These are phyloP conservation scores for Meteorus colon DNA, from an alignment of 2,888 invertebrate genomes.

Conservation along the genomic window DNA sequence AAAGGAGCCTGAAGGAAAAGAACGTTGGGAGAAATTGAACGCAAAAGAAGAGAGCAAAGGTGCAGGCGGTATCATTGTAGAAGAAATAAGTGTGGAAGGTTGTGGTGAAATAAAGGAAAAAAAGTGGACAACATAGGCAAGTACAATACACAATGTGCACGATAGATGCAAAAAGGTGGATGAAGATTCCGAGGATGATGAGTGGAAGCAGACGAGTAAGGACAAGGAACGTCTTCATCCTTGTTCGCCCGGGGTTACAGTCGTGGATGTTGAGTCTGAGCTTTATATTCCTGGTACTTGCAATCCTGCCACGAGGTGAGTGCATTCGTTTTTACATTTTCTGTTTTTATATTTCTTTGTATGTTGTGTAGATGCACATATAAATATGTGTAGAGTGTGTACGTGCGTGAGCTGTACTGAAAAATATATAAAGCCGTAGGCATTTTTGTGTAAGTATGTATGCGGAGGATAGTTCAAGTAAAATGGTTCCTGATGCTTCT, in stretches of 20 bases:
- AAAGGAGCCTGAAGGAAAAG: not conserved
- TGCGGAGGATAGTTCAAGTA: not conserved
- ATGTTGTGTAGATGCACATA: not conserved
- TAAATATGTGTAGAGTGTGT: not conserved
- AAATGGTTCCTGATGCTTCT: not conserved
- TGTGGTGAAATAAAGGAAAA: not conserved
- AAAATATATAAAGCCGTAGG: constrained; percentile 18
- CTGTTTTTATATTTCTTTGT: constrained; percentile 9
- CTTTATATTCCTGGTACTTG: constrained; percentile 65
- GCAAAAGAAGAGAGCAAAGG: constrained; percentile 18
- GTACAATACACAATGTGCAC: constrained; percentile 15
- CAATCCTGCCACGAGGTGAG: constrained; percentile 69
- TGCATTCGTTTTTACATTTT: constrained; percentile 35
- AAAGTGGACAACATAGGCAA: not conserved
- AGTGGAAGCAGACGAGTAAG: constrained; percentile 46
- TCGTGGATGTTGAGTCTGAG: constrained; percentile 61
- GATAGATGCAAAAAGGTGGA: constrained; percentile 26
- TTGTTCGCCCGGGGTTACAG: constrained; percentile 53
- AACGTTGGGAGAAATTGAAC: not conserved
- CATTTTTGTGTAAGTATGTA: constrained; percentile 22
- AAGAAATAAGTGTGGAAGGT: no score
- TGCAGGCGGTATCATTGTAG: constrained; percentile 1
- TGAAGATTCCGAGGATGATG: constrained; percentile 49
- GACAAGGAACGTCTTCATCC: constrained; percentile 41
- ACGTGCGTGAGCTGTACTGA: constrained; percentile 3